Conservation (phyloP, 2,113 vertebrate species). For the Apteryx owenii region DNA sequence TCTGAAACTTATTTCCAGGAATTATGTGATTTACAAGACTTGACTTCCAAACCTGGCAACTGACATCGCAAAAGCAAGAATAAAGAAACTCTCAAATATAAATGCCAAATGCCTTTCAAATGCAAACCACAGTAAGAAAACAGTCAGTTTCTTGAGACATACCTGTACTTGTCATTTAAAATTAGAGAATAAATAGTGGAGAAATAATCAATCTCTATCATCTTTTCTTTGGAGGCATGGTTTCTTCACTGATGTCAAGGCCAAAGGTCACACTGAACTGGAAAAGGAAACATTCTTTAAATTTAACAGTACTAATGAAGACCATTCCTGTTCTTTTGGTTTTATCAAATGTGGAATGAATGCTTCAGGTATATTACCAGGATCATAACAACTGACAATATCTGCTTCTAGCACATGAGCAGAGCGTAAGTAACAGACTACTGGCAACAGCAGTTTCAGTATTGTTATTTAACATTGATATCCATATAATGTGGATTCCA, state of each 20-base stretch:
- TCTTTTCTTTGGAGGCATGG: not conserved
- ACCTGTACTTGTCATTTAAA: not conserved
- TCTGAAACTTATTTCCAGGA: constrained; percentile 66
- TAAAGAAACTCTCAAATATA: not conserved
- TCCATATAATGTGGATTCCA: not conserved
- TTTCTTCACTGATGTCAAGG: not conserved
- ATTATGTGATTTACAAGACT: constrained; percentile 49
- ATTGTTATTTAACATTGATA: not conserved
- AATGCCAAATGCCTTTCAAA: not conserved
- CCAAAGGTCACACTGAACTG: not conserved
- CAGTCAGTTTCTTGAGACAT: not conserved
- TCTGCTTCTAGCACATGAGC: not conserved
- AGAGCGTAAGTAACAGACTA: not conserved
- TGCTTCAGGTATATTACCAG: not conserved
- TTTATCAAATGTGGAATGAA: not conserved
- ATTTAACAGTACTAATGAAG: not conserved
- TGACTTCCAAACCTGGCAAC: constrained; percentile 14
- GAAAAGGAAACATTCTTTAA: not conserved
- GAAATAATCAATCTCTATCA: not conserved
- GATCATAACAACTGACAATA: not conserved
- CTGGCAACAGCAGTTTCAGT: not conserved
- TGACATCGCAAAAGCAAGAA: not conserved
- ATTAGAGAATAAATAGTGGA: not conserved
- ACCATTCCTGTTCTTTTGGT: not conserved
- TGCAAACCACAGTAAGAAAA: not conserved